Conservation (phyloP, 1,140 invertebrate species). For the Gerris buenoi region DNA sequence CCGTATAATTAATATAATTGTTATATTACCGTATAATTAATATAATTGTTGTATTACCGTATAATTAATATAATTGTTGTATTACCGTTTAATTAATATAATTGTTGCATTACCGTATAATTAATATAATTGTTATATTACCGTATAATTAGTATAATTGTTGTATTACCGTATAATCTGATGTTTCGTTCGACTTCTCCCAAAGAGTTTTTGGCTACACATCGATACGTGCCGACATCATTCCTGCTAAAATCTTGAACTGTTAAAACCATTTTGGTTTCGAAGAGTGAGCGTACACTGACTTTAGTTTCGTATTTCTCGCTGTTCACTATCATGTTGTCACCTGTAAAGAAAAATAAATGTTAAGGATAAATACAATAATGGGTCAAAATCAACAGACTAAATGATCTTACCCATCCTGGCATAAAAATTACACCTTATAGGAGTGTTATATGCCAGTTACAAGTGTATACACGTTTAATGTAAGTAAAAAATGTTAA, state of each 20-base stretch:
- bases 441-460: too few species aligned
- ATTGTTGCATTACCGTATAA: not conserved
- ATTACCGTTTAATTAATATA: not conserved
- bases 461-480: too few species aligned
- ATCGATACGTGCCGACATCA: conserved; percentile 74
- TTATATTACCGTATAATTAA: not conserved
- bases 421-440: too few species aligned
- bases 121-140: not conserved
- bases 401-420: too few species aligned
- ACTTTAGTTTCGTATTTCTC: conserved; percentile 66
- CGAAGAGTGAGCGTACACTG: conserved; percentile 53
- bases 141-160: not conserved
- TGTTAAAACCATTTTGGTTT: conserved; percentile 65
- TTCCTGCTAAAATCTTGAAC: conserved; percentile 58
- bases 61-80: not conserved
- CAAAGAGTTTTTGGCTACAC: conserved; percentile 79
- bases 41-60: too few species aligned
- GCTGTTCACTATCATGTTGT: conserved; percentile 61
- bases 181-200: conserved; percentile 80
- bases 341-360: too few species aligned
- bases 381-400: too few species aligned
- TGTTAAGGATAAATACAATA: too few species aligned
- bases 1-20: not conserved
- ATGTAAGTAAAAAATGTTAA: too few species aligned
- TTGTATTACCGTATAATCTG: conserved; percentile 67